A percentile compares a stretch with the other conserved stretches of the same genome.
These are phyloP conservation scores for Rhadina sibilatrix DNA, from an alignment of 2,113 vertebrate genomes.

Conservation along the genomic window DNA sequence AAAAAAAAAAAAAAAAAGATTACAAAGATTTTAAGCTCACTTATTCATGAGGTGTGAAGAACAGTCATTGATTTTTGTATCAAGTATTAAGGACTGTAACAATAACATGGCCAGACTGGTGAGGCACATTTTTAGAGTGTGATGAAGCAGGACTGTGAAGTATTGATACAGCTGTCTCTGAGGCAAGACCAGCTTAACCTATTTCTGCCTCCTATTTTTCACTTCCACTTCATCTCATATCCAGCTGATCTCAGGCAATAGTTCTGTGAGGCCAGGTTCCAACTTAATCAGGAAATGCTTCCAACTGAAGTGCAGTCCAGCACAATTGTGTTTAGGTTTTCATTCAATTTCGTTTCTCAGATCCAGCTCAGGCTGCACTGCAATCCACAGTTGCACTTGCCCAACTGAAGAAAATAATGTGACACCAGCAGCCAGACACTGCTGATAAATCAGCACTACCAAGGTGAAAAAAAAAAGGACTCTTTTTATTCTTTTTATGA, in stretches of 20 bases:
- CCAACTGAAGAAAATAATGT: neutral
- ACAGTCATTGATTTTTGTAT: neutral
- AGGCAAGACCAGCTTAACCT: neutral
- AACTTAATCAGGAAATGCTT: neutral
- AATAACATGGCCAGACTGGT: neutral
- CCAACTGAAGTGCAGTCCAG: neutral
- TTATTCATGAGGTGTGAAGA: neutral
- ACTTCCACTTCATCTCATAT: neutral
- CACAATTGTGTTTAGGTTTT: neutral
- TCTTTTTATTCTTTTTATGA: neutral
- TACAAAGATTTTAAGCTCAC: neutral
- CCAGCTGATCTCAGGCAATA: neutral
- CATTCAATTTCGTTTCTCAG: neutral
- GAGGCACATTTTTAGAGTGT: neutral
- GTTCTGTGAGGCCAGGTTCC: neutral
- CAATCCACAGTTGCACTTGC: neutral
- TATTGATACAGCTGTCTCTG: neutral
- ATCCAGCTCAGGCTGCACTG: neutral
- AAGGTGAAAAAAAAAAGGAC: neutral
- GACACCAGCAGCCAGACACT: neutral
- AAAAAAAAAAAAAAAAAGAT: neutral
- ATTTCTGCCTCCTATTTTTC: neutral
- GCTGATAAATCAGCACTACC: neutral
- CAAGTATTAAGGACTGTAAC: neutral
- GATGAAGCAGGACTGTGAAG: neutral